Conservation (phyloP, 2,113 vertebrate species). For the Aegithalos caudatus region DNA sequence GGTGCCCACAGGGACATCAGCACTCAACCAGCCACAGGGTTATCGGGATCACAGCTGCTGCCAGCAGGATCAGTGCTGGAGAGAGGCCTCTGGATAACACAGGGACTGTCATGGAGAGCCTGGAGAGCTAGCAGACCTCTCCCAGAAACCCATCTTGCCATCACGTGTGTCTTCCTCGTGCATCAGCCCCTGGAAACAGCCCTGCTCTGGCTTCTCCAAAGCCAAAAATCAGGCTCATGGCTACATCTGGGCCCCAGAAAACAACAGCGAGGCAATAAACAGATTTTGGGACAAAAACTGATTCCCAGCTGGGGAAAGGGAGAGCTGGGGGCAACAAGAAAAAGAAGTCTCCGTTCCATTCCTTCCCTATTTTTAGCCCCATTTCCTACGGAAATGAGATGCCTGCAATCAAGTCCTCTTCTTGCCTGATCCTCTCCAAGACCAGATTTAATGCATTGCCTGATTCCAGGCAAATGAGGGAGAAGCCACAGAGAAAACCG, state of each 20-base stretch:
- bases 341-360: background rate
- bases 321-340: background rate
- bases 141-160: background rate
- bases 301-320: background rate
- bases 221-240: background rate
- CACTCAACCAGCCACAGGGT: background rate
- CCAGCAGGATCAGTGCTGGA: rapidly evolving
- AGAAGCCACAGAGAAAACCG: background rate
- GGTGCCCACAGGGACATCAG: background rate
- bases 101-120: background rate
- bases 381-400: slow-evolving; percentile 45
- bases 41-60: background rate
- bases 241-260: slow-evolving; percentile 36
- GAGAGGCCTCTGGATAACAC: background rate
- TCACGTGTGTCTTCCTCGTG: rapidly evolving
- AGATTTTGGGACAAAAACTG: background rate
- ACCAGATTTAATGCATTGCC: background rate
- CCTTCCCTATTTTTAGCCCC: slow-evolving; percentile 45
- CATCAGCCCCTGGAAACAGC: background rate
- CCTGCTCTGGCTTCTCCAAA: background rate
- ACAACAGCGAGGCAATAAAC: background rate
- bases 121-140: background rate
- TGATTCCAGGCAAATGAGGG: background rate
- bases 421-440: background rate
- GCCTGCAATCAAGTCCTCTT: slow-evolving; percentile 31